Percentiles rank a stretch among this genome's conserved stretches.
phyloP scores from a whole-genome alignment of 2,797 vertebrate species.

The Danio aesculapii region DNA sequence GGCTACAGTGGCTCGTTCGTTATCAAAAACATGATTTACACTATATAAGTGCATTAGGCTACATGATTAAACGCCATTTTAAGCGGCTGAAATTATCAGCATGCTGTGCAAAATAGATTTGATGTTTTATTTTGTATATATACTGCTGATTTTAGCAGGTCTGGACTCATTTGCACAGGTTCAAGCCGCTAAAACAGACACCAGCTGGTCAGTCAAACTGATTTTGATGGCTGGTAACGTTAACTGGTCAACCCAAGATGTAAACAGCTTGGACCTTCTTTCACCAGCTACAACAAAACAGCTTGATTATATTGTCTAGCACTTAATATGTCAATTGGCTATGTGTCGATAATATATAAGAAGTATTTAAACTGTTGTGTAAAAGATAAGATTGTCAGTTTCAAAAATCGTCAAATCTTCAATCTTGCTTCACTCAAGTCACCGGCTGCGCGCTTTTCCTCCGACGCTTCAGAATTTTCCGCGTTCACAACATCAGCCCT shows the following conservation, averaged over 20 bases:
- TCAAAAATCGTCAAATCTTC: conserved; percentile 7
- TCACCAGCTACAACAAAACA: no score
- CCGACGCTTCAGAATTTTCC: conserved; percentile 53
- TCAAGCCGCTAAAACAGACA: neutral
- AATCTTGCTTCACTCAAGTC: conserved; percentile 27
- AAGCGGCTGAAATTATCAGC: neutral
- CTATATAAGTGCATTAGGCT: neutral
- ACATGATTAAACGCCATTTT: neutral
- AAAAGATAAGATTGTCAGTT: conserved; percentile 26
- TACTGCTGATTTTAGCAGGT: conserved; percentile 5
- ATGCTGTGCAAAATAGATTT: neutral
- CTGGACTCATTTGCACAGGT: conserved; percentile 2
- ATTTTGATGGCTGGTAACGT: neutral
- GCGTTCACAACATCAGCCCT: neutral
- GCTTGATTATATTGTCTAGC: no score
- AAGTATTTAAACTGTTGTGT: neutral
- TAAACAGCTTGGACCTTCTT: neutral
- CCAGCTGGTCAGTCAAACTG: conserved; percentile 20
- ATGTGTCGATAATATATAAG: neutral
- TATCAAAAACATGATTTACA: neutral
- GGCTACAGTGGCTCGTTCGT: neutral
- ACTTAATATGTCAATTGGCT: neutral
- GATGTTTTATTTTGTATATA: neutral
- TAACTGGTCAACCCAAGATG: neutral
- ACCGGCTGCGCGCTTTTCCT: conserved; percentile 31